phyloP scores from a whole-genome alignment of 2,888 invertebrate genomes.

The Volucella zonaria region DNA sequence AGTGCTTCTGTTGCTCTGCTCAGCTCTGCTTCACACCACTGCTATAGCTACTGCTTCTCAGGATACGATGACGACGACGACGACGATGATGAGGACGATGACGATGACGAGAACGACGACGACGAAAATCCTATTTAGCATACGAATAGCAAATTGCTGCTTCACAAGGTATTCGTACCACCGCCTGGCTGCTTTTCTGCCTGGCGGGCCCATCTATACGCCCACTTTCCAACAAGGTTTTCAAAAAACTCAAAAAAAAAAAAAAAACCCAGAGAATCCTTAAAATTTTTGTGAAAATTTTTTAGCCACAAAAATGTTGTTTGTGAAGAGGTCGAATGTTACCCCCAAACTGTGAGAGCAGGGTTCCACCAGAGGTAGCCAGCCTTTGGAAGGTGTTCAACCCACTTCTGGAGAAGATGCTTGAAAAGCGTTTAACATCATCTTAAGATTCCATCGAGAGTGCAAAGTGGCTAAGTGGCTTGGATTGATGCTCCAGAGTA shows the following conservation, averaged over 20 bases:
- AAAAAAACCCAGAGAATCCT: too few relatives aligned
- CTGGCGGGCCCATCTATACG: not conserved
- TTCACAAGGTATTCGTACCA: conserved; percentile 28
- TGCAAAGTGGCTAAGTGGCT: conserved; percentile 73
- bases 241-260: not conserved
- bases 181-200: too few relatives aligned
- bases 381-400: conserved; percentile 11
- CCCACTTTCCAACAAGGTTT: conserved; percentile 31
- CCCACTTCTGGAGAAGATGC: conserved; percentile 42
- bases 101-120: conserved; percentile 11
- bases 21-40: not conserved
- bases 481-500: conserved; percentile 64
- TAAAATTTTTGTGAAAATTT: conserved; percentile 41
- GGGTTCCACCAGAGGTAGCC: conserved; percentile 5
- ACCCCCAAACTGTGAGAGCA: conserved; percentile 16
- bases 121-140: conserved; percentile 70
- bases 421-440: conserved; percentile 71
- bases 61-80: too few relatives aligned
- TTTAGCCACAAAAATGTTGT: conserved; percentile 53
- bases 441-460: conserved; percentile 73
- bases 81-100: too few relatives aligned
- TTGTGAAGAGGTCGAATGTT: conserved; percentile 57
- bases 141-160: conserved; percentile 72
- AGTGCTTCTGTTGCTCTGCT: conserved; percentile 41
- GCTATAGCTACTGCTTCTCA: conserved; percentile 21